Conservation (phyloP, 2,888 invertebrate genomes). For the Epistrophe eligans region DNA sequence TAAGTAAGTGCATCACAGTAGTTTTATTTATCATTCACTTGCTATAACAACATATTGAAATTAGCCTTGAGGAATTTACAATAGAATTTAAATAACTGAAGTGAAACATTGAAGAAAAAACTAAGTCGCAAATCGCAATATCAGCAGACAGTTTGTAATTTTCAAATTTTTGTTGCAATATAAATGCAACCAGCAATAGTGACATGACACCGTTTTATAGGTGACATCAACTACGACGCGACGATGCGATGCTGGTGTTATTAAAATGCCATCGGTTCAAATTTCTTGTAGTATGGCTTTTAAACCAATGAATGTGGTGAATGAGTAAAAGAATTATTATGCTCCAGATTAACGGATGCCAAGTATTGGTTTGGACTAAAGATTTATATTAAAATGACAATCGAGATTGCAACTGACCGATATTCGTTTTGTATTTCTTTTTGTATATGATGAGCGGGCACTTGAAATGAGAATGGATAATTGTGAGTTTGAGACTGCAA, state of each 20-base stretch:
- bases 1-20: slow-evolving; percentile 39
- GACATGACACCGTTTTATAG: slow-evolving; percentile 13
- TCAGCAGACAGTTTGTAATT: slow-evolving; percentile 7
- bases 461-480: background rate
- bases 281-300: slow-evolving; percentile 45
- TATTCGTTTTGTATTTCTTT: background rate
- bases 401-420: slow-evolving; percentile 35
- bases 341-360: slow-evolving; percentile 58
- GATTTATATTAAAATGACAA: slow-evolving; percentile 18
- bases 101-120: slow-evolving; percentile 54
- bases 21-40: slow-evolving; percentile 46
- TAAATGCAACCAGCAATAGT: background rate
- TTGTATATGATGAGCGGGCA: too few relatives aligned
- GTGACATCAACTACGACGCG: background rate
- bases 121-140: slow-evolving; percentile 21
- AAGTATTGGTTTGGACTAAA: slow-evolving; percentile 6
- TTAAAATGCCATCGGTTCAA: slow-evolving; percentile 69
- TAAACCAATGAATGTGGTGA: slow-evolving; percentile 37
- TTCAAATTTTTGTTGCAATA: background rate
- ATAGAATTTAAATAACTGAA: slow-evolving; percentile 53
- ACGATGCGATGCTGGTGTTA: slow-evolving; percentile 25
- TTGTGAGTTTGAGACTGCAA: background rate
- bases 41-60: slow-evolving; percentile 26
- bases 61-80: slow-evolving; percentile 53
- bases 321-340: slow-evolving; percentile 13